phyloP scores from a whole-genome alignment of 1,140 invertebrate species.

The Bombyx mandarina region DNA sequence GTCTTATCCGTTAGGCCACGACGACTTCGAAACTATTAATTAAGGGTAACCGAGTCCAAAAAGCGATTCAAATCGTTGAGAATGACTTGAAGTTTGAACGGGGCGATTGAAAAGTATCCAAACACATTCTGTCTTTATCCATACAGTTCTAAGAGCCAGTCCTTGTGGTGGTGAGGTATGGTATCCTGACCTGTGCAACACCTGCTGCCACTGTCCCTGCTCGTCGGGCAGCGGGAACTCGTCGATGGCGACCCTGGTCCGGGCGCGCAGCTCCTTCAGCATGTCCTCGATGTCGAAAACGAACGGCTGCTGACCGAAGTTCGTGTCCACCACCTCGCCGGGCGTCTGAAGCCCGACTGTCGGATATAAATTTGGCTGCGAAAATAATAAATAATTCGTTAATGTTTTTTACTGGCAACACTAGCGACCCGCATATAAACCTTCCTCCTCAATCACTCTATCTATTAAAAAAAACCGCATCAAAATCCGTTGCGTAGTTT shows the following conservation, averaged over 20 bases:
- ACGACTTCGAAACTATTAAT: too few species aligned
- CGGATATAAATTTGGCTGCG: constrained; percentile 95
- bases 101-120: too few species aligned
- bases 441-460: too few species aligned
- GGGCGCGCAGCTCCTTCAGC: constrained; percentile 89
- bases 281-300: constrained; percentile 98
- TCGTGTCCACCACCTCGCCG: constrained; percentile 97
- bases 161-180: neutral
- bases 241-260: constrained; percentile 87
- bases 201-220: constrained; percentile 92
- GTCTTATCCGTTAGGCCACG: too few species aligned
- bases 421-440: too few species aligned
- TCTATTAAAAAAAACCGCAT: too few species aligned
- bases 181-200: constrained; percentile 84
- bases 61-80: too few species aligned
- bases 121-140: too few species aligned
- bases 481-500: too few species aligned
- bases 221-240: constrained; percentile 89
- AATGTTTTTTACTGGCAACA: too few species aligned
- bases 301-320: constrained; percentile 98
- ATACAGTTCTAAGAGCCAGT: neutral
- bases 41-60: too few species aligned
- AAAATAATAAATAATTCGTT: constrained; percentile 14
- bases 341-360: constrained; percentile 98
- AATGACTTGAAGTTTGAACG: too few species aligned